Percentiles rank a stretch among this genome's conserved stretches.
Evolutionary conservation across 2,113 vertebrate genomes (phyloP).

Genomic region (Galeopterus variegatus): DNA sequence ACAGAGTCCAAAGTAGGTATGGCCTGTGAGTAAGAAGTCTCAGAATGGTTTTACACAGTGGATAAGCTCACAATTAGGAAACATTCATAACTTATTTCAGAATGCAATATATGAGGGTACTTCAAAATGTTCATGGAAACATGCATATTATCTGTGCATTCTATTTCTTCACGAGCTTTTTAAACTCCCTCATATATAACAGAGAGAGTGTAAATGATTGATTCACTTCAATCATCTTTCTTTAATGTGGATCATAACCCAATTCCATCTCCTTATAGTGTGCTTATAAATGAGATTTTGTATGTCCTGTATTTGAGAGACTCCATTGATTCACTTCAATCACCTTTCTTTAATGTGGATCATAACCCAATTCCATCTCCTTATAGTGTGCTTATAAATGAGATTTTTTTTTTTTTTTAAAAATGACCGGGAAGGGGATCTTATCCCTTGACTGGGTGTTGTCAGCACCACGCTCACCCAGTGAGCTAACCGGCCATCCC

Average conservation of each 20-base stretch:
- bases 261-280: background rate
- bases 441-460: no score
- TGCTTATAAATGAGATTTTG: background rate
- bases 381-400: background rate
- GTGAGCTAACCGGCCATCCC: no score
- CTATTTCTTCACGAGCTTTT: no score
- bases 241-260: background rate
- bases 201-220: background rate
- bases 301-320: no score
- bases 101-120: background rate
- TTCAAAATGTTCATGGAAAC: no score
- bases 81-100: background rate
- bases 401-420: background rate
- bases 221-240: background rate
- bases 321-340: background rate
- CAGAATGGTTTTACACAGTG: background rate
- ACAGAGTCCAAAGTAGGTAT: background rate
- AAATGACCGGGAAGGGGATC: no score
- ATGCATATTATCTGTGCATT: no score
- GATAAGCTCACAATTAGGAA: background rate
- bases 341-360: background rate
- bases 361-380: background rate
- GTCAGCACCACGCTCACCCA: no score
- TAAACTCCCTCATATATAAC: background rate
- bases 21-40: background rate